Conservation (phyloP, 1,140 invertebrate genomes). For the Ceratina japonica region DNA sequence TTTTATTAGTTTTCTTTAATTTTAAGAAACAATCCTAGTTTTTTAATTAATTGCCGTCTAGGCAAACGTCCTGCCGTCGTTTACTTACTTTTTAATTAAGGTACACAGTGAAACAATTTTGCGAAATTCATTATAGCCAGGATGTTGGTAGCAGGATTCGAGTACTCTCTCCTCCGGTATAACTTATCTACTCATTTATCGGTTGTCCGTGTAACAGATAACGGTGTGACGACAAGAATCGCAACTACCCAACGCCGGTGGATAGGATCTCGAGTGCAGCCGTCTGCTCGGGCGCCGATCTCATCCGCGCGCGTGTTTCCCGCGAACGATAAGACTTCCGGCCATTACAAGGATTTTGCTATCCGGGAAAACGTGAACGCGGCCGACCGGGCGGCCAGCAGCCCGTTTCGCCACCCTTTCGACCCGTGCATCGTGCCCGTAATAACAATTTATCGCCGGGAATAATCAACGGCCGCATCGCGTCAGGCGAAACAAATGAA, state of each 20-base stretch:
- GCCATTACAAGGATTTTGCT: constrained; percentile 46
- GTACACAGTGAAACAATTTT: too few species aligned
- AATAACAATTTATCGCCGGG: constrained; percentile 40
- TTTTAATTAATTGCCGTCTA: too few species aligned
- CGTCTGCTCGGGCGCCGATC: constrained; percentile 20
- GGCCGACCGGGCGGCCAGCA: not conserved
- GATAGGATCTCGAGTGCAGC: constrained; percentile 35
- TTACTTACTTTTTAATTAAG: too few species aligned
- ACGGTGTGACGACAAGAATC: constrained; percentile 19
- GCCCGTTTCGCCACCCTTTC: not conserved
- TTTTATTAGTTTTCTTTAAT: too few species aligned
- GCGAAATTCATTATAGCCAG: not conserved
- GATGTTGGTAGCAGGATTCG: not conserved
- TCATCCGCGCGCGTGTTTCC: constrained; percentile 30
- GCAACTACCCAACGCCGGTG: constrained; percentile 9
- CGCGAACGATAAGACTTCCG: constrained; percentile 43
- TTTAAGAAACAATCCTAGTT: too few species aligned
- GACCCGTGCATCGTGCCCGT: not conserved
- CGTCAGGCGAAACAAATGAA: constrained; percentile 14
- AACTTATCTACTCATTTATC: constrained; percentile 45
- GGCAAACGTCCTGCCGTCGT: too few species aligned
- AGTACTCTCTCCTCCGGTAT: not conserved
- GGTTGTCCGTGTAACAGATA: constrained; percentile 13
- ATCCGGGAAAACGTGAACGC: constrained; percentile 14
- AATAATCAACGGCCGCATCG: constrained; percentile 2